Percentiles rank a stretch among this genome's conserved stretches.
phyloP scores from a whole-genome alignment of 2,888 invertebrate species.

The Ecliptopera silaceata region DNA sequence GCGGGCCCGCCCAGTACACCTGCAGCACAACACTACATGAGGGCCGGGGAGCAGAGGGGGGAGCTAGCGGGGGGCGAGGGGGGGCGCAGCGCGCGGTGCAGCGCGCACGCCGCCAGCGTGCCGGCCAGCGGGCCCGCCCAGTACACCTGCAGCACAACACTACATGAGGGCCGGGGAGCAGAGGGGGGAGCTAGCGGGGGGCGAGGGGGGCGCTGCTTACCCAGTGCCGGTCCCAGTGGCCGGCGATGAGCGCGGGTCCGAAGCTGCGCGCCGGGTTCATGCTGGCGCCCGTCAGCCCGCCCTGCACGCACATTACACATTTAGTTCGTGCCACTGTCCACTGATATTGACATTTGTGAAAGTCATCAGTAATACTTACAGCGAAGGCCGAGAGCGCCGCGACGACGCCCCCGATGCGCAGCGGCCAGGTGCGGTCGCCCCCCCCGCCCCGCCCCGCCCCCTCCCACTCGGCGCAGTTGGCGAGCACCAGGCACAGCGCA shows the following conservation, averaged over 20 bases:
- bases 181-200: background rate
- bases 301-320: constrained; percentile 68
- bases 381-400: constrained; percentile 77
- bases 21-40: constrained; percentile 34
- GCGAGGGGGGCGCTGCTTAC: constrained; percentile 55
- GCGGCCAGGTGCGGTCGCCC: constrained; percentile 83
- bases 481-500: constrained; percentile 83
- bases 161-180: too few species aligned
- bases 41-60: too few species aligned
- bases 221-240: constrained; percentile 86
- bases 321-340: too few species aligned
- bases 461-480: constrained; percentile 89
- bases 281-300: constrained; percentile 87
- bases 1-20: constrained; percentile 87
- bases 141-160: constrained; percentile 72
- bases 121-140: constrained; percentile 84
- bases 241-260: constrained; percentile 87
- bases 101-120: constrained; percentile 17
- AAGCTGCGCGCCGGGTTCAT: constrained; percentile 88
- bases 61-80: too few species aligned
- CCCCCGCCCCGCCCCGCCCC: constrained; percentile 81
- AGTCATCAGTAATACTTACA: too few species aligned
- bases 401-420: constrained; percentile 86
- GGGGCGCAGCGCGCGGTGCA: background rate
- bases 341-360: too few species aligned